A percentile compares a stretch with the other conserved stretches of the same genome.
Evolutionary conservation across 2,113 vertebrate genomes (phyloP).

Genomic region (Nipponia nippon): DNA sequence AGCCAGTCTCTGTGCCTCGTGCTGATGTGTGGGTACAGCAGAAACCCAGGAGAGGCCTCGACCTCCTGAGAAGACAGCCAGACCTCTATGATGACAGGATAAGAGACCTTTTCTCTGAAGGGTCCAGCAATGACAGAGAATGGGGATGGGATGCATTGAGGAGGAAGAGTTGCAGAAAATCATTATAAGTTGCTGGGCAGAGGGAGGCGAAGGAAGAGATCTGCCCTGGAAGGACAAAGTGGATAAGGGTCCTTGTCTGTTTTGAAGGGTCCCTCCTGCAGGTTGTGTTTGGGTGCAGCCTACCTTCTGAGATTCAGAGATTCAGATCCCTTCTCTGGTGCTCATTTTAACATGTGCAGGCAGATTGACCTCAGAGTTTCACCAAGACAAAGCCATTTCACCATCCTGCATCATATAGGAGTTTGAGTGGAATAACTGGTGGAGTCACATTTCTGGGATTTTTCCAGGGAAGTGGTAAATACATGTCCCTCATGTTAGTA

Average conservation of each 20-base stretch:
- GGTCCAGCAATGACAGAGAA: not conserved
- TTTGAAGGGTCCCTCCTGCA: not conserved
- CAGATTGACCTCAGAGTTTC: not conserved
- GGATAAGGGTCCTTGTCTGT: not conserved
- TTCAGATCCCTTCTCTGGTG: not conserved
- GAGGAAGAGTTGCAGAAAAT: not conserved
- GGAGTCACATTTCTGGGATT: not conserved
- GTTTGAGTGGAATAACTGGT: not conserved
- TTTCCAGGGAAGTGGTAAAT: not conserved
- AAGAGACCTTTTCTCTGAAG: not conserved
- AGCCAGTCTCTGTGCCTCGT: not conserved
- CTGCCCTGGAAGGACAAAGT: not conserved
- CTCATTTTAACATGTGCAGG: fast-evolving
- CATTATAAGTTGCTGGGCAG: not conserved
- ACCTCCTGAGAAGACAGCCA: not conserved
- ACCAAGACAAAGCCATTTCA: not conserved
- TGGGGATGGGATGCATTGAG: fast-evolving
- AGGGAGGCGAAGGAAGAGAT: not conserved
- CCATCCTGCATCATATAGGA: not conserved
- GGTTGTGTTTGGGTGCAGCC: not conserved
- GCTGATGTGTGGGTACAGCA: not conserved
- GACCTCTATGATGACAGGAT: not conserved
- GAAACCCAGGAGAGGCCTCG: not conserved
- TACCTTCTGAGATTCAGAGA: not conserved
- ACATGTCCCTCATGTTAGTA: fast-evolving